Percentiles rank a stretch among this genome's conserved stretches.
phyloP scores from a whole-genome alignment of 1,140 invertebrate species.

The Colletes latitarsis region DNA sequence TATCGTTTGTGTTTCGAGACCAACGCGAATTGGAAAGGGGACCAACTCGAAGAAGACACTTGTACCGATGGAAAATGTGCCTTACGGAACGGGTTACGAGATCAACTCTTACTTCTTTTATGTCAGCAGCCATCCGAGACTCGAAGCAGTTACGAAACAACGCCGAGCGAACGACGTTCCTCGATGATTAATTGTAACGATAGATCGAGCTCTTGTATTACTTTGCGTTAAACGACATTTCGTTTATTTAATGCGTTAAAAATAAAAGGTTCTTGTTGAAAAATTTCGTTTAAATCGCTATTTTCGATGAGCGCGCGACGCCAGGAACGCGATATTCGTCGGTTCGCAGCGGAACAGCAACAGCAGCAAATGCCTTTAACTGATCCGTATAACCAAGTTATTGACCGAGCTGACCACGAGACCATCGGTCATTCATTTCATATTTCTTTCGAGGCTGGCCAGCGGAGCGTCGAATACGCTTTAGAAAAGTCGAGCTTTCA shows the following conservation, averaged over 20 bases:
- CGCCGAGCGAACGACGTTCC: background rate
- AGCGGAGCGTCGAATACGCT: background rate
- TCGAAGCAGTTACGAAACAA: background rate
- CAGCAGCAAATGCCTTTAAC: constrained; percentile 45
- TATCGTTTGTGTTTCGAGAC: constrained; percentile 32
- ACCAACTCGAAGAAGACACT: constrained; percentile 54
- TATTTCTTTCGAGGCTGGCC: constrained; percentile 27
- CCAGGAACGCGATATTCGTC: too few species aligned
- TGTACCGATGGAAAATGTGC: constrained; percentile 21
- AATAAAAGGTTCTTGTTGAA: too few species aligned
- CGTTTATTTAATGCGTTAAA: too few species aligned
- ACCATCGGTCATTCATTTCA: constrained; percentile 44
- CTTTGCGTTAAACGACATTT: too few species aligned
- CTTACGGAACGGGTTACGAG: background rate
- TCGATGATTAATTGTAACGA: background rate
- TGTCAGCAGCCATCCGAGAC: background rate
- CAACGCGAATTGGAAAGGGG: constrained; percentile 38
- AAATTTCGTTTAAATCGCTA: too few species aligned
- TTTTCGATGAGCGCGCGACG: too few species aligned
- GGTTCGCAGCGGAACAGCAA: constrained; percentile 21
- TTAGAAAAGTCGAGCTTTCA: background rate
- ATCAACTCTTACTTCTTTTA: background rate
- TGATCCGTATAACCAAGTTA: constrained; percentile 52
- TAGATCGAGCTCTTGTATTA: too few species aligned
- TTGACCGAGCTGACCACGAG: constrained; percentile 47